Evolutionary conservation across 1,140 invertebrate genomes (phyloP).

Genomic region (Apocrypta bakeri): DNA sequence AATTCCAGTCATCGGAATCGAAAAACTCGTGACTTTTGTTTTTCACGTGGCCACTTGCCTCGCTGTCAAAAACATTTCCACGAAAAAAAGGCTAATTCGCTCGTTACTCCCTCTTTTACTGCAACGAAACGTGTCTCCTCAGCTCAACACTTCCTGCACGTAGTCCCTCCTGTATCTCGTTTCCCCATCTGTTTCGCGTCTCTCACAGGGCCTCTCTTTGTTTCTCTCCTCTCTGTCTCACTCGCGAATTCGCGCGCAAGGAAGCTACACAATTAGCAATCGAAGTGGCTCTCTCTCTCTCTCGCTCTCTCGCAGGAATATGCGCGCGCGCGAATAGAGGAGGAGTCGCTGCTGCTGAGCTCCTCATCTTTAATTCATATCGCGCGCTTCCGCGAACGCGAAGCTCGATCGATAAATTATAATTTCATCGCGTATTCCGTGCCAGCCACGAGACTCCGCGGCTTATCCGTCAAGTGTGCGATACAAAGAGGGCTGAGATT

Average conservation of each 20-base stretch:
- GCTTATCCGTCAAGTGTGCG: slow-evolving; percentile 64
- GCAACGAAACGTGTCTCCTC: not conserved
- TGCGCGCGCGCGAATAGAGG: not conserved
- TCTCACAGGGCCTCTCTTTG: slow-evolving; percentile 9
- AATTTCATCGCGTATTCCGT: slow-evolving; percentile 68
- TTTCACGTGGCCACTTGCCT: not conserved
- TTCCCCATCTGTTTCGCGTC: slow-evolving; percentile 41
- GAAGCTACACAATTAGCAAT: slow-evolving; percentile 66
- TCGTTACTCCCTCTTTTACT: slow-evolving; percentile 4
- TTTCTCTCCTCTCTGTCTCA: slow-evolving; percentile 36
- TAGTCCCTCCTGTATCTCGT: slow-evolving; percentile 50
- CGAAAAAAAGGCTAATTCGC: slow-evolving; percentile 5
- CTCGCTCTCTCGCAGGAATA: not conserved
- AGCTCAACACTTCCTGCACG: slow-evolving; percentile 30
- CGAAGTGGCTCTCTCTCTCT: slow-evolving; percentile 59
- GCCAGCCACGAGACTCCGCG: slow-evolving; percentile 53
- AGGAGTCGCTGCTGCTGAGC: not conserved
- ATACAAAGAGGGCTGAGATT: slow-evolving; percentile 35
- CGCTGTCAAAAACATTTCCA: too few species aligned
- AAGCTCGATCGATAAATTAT: slow-evolving; percentile 72
- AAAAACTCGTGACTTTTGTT: not conserved
- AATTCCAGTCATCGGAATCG: not conserved
- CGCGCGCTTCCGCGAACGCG: slow-evolving; percentile 66
- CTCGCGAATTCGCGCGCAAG: slow-evolving; percentile 49
- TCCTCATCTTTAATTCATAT: slow-evolving; percentile 73